Evolutionary conservation across 2,113 vertebrate genomes (phyloP), one percentile per base, ranked within the genome.

Genomic region (Dicrurus megarhynchus): DNA sequence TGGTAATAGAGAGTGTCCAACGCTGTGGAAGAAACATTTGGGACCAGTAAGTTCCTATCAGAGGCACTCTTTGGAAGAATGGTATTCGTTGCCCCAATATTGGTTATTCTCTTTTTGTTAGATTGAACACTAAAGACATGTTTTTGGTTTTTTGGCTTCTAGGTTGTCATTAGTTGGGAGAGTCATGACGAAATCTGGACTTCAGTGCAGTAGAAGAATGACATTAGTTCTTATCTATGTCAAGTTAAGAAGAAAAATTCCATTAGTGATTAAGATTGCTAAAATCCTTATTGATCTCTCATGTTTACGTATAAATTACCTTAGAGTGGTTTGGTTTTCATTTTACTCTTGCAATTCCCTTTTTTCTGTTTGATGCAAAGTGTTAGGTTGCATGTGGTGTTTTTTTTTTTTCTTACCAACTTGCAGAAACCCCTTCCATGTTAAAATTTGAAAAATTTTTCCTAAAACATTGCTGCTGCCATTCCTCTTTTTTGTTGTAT

Each of bases 301-400:
- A 4, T 81, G 32, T 67, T 78, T 70, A n/a, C 13, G 20, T 57
- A 18, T 46, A 50, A 84, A 67, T 79, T 55, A 57, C 15, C 2
- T 50, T 37, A 47, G 37, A 15, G 11, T 18, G 53, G 10, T 50
- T 86, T 57, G 5, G 1, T 89, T 76, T 87, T 64, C 1, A 30
- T 80, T 77, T 93, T 74, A 32, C 15, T 75, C 27, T 14, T 68
- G 11, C 6, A 26, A 4, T 86, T 83, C 44, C 18, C 11, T 26
- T 89, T 80, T 83, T 60, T 60, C 41, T 60, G 4, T 49, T 39
- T 84, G 32, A 55, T 55, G 22, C 46, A n/a, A 61, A 85, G 19
- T 4, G 15, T n/a, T 63, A n/a, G 11, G 22, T n/a, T 23, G 22
- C 3, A 0, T 39, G 16, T 32, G 3, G 4, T 39, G 39, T 39